Evolutionary conservation across 2,113 vertebrate species (phyloP).

Genomic region (Lophius piscatorius): DNA sequence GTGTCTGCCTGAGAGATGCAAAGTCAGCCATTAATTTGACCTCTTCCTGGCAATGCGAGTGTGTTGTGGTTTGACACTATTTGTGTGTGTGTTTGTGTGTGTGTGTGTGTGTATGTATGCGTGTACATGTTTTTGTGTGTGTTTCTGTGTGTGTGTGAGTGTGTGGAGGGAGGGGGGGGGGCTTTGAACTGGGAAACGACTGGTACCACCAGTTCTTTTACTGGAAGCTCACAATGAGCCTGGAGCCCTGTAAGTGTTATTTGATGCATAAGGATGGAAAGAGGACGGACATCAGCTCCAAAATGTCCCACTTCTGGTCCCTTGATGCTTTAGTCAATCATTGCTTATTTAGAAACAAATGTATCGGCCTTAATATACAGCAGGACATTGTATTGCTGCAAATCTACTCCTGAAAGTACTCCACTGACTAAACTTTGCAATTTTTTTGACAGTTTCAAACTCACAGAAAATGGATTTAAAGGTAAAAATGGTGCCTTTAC

Average conservation of each 20-base stretch:
- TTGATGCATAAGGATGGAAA: constrained; percentile 53
- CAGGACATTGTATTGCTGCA: neutral
- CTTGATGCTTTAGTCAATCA: neutral
- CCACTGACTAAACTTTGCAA: neutral
- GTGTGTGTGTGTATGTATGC: constrained; percentile 19
- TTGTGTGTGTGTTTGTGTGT: constrained; percentile 45
- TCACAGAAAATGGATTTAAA: no score
- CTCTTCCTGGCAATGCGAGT: constrained; percentile 71
- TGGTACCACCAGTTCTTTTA: constrained; percentile 62
- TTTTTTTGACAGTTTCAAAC: no score
- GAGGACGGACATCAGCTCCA: constrained; percentile 21
- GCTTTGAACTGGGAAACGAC: constrained; percentile 54
- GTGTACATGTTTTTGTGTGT: constrained; percentile 29
- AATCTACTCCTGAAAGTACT: neutral
- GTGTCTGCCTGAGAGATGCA: constrained; percentile 64
- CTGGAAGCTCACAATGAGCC: constrained; percentile 60
- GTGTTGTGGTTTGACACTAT: constrained; percentile 69
- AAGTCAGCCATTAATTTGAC: constrained; percentile 77
- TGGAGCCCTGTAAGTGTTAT: constrained; percentile 39
- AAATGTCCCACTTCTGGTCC: constrained; percentile 14
- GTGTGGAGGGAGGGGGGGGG: constrained; percentile 3
- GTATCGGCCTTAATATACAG: neutral
- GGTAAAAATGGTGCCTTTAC: no score
- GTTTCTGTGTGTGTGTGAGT: constrained; percentile 36
- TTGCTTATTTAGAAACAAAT: neutral